These are phyloP conservation scores for Pasiphila rectangulata DNA, from an alignment of 2,888 invertebrate genomes.

Conservation along the genomic window DNA sequence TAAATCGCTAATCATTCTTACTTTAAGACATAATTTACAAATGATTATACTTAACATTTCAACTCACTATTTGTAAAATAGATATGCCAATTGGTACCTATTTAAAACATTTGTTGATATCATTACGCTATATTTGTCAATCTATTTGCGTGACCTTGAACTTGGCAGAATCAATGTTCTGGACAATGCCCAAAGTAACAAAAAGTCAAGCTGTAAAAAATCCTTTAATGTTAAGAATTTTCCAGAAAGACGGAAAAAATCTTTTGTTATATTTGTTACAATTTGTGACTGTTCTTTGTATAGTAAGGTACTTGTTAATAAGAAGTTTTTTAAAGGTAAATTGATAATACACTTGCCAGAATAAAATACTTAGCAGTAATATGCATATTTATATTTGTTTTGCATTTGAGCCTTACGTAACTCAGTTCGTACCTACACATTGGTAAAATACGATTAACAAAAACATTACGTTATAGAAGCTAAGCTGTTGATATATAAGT, in stretches of 20 bases:
- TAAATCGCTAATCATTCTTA: background rate
- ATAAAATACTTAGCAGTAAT: too few relatives aligned
- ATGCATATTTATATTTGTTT: too few relatives aligned
- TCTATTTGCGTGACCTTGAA: slow-evolving; percentile 35
- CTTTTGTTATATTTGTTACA: slow-evolving; percentile 34
- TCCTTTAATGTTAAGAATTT: slow-evolving; percentile 49
- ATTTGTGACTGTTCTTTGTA: slow-evolving; percentile 3
- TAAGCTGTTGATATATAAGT: slow-evolving; percentile 4
- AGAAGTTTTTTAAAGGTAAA: too few relatives aligned
- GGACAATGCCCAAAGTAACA: slow-evolving; percentile 20
- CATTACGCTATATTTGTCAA: too few relatives aligned
- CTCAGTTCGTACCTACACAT: background rate
- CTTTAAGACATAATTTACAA: background rate
- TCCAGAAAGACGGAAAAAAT: slow-evolving; percentile 39
- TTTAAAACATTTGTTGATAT: background rate
- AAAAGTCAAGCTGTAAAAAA: slow-evolving; percentile 23
- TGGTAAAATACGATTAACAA: too few relatives aligned
- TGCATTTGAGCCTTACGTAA: too few relatives aligned
- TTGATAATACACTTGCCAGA: too few relatives aligned
- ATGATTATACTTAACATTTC: too few relatives aligned
- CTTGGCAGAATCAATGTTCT: slow-evolving; percentile 38
- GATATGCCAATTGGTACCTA: background rate
- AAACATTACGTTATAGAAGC: background rate
- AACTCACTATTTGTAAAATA: too few relatives aligned
- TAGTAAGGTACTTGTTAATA: too few relatives aligned